Conservation (phyloP, 2,113 vertebrate genomes). For the Theropithecus gelada region DNA sequence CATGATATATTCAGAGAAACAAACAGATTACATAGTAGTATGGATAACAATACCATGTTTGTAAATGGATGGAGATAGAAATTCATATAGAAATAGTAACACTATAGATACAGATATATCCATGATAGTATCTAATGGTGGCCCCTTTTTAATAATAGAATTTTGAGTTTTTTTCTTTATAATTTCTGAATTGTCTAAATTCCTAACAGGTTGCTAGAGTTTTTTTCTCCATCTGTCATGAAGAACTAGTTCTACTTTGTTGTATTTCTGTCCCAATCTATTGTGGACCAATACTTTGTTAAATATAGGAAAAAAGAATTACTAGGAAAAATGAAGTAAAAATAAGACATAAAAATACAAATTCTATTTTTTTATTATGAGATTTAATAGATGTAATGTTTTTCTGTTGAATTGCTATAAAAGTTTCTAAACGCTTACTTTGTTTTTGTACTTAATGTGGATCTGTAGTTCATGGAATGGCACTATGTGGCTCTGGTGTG, state of each 20-base stretch:
- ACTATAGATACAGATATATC: background rate
- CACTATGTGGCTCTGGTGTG: background rate
- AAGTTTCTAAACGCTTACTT: background rate
- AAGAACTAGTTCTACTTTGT: background rate
- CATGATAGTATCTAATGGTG: background rate
- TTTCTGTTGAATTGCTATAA: background rate
- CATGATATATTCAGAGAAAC: background rate
- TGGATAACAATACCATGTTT: background rate
- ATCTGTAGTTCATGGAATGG: background rate
- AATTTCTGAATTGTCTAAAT: background rate
- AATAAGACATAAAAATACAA: background rate
- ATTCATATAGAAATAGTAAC: background rate
- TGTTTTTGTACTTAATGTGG: background rate
- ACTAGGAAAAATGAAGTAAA: background rate
- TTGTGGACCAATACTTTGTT: background rate
- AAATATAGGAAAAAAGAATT: background rate
- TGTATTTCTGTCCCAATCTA: slow-evolving; percentile 16
- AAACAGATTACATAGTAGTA: background rate
- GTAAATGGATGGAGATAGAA: background rate
- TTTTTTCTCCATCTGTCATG: background rate
- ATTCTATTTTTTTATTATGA: background rate
- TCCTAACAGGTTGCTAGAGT: background rate
- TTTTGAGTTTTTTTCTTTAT: background rate
- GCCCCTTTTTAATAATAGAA: background rate
- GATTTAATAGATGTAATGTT: background rate